phyloP scores from a whole-genome alignment of 2,888 invertebrate genomes.

The Drosophila anomalata region DNA sequence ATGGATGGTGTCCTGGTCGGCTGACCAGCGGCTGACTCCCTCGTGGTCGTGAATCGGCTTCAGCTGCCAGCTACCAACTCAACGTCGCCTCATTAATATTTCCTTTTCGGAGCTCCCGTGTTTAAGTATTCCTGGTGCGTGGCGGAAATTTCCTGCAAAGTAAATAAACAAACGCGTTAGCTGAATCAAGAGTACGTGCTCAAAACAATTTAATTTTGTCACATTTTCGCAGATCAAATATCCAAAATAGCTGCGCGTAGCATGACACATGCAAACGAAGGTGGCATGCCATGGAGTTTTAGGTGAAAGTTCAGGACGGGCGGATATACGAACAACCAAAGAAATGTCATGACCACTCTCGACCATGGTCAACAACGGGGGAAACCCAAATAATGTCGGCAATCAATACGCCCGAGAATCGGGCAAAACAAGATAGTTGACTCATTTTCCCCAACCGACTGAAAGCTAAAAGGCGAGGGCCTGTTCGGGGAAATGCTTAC shows the following conservation, averaged over 20 bases:
- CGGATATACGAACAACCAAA: constrained; percentile 8
- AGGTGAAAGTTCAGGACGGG: constrained; percentile 11
- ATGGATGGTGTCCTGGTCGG: constrained; percentile 21
- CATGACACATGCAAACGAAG: constrained; percentile 51
- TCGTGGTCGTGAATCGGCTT: constrained; percentile 14
- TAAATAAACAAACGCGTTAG: constrained; percentile 13
- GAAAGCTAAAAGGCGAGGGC: background rate
- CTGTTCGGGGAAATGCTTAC: constrained; percentile 1
- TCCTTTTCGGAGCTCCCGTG: constrained; percentile 30
- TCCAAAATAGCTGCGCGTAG: constrained; percentile 20
- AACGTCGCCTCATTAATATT: constrained; percentile 66
- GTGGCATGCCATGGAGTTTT: constrained; percentile 40
- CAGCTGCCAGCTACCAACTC: constrained; percentile 46
- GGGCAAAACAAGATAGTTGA: background rate
- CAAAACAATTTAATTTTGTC: background rate
- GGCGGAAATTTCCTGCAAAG: constrained; percentile 21
- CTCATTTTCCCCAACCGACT: constrained; percentile 8
- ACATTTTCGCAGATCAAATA: constrained; percentile 5
- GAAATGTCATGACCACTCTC: constrained; percentile 27
- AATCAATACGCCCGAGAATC: constrained; percentile 57
- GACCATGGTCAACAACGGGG: constrained; percentile 4
- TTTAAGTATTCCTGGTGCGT: constrained; percentile 50
- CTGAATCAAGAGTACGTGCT: constrained; percentile 8
- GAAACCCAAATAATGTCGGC: background rate
- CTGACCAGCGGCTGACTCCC: constrained; percentile 3